Percentiles rank a stretch among this genome's conserved stretches.
Conservation (phyloP, 2,888 invertebrate genomes). For the Nebria salina region DNA sequence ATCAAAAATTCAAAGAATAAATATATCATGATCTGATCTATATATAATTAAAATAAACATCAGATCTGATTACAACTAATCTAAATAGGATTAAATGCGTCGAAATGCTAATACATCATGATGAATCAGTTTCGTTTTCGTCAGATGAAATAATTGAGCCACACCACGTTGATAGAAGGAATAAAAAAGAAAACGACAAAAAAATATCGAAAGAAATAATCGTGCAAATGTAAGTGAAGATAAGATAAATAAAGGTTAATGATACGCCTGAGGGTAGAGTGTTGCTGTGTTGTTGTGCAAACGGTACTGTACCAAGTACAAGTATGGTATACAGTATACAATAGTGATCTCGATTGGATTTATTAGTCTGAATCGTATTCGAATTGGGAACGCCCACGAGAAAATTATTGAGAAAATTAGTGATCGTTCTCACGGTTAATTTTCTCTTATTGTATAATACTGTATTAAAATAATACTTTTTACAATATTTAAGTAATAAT, state of each 20-base stretch:
- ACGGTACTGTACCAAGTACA: conserved; percentile 13
- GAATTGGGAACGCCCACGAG: conserved; percentile 34
- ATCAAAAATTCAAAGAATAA: too few relatives aligned
- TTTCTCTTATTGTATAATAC: conserved; percentile 8
- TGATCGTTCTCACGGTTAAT: conserved; percentile 40
- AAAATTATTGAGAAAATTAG: conserved; percentile 41
- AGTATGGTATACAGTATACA: conserved; percentile 21
- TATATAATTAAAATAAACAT: too few relatives aligned
- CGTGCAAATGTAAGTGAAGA: conserved; percentile 42
- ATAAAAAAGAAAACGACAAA: neutral
- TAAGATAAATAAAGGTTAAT: conserved; percentile 48
- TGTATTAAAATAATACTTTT: neutral
- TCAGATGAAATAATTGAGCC: neutral
- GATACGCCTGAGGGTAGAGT: conserved; percentile 33
- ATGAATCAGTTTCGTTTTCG: conserved; percentile 28
- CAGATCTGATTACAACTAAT: too few relatives aligned
- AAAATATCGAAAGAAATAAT: conserved; percentile 25
- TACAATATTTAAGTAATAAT: too few relatives aligned
- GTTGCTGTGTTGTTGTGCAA: conserved; percentile 9
- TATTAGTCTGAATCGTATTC: conserved; percentile 37
- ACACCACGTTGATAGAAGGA: neutral
- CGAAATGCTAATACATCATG: too few relatives aligned
- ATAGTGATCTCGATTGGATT: conserved; percentile 40
- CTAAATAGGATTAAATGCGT: too few relatives aligned
- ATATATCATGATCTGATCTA: too few relatives aligned